phyloP scores from a whole-genome alignment of 2,888 invertebrate genomes.

The Eremobia ochroleuca region DNA sequence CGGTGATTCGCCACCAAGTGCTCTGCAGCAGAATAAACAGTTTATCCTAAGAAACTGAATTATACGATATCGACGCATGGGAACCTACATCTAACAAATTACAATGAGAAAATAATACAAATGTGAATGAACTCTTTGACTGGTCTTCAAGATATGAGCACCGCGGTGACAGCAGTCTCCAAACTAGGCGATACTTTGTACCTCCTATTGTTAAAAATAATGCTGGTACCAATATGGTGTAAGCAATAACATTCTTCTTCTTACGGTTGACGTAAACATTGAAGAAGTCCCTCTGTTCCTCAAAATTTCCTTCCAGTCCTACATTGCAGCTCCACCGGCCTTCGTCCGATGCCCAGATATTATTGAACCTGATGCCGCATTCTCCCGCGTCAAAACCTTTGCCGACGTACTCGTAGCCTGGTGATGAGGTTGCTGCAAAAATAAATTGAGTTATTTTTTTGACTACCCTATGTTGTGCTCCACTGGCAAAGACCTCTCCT shows the following conservation, averaged over 20 bases:
- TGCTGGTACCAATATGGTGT: not conserved
- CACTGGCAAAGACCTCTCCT: not conserved
- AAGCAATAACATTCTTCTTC: not conserved
- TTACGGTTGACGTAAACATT: conserved; percentile 70
- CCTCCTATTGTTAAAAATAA: not conserved
- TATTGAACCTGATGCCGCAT: conserved; percentile 78
- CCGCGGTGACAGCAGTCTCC: no score
- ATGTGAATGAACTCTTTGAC: not conserved
- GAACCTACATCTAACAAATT: not conserved
- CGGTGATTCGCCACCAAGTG: not conserved
- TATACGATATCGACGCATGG: not conserved
- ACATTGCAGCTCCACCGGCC: conserved; percentile 85
- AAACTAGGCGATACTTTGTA: not conserved
- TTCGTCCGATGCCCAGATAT: conserved; percentile 67
- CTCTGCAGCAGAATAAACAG: conserved; percentile 30
- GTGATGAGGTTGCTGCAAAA: conserved; percentile 70
- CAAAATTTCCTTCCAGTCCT: conserved; percentile 68
- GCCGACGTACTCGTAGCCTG: conserved; percentile 77
- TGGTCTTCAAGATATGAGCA: not conserved
- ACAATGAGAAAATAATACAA: not conserved
- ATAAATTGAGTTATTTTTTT: not conserved
- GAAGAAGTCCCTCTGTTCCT: conserved; percentile 71
- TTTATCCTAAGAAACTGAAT: not conserved
- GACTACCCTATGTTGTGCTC: not conserved
- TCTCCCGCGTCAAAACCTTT: conserved; percentile 85